Percentiles rank a stretch among this genome's conserved stretches.
phyloP scores from a whole-genome alignment of 2,888 invertebrate genomes.

The Cryptocephalus moraei region DNA sequence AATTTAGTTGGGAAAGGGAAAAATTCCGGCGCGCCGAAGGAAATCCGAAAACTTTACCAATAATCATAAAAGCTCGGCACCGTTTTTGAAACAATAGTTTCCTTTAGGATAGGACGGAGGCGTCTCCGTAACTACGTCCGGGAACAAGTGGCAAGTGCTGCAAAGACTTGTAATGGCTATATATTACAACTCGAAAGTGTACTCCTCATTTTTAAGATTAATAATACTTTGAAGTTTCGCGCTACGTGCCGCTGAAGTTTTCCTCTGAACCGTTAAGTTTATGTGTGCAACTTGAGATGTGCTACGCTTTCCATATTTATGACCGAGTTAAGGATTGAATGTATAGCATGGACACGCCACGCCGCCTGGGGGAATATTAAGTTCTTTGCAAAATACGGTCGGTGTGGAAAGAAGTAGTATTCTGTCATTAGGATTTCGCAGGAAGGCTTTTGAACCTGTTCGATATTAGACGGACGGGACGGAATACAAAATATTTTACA shows the following conservation, averaged over 20 bases:
- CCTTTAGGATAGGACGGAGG: background rate
- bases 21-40: conserved; percentile 10
- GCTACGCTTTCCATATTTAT: too few relatives aligned
- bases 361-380: too few relatives aligned
- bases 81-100: background rate
- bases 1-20: conserved; percentile 9
- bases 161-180: background rate
- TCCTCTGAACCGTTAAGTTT: too few relatives aligned
- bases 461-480: too few relatives aligned
- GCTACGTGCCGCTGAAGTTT: background rate
- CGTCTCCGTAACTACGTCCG: background rate
- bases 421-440: too few relatives aligned
- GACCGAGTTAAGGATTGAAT: too few relatives aligned
- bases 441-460: too few relatives aligned
- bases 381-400: too few relatives aligned
- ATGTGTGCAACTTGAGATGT: too few relatives aligned
- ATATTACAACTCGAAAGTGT: conserved; percentile 6
- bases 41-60: conserved; percentile 17
- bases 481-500: too few relatives aligned
- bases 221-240: conserved; percentile 16
- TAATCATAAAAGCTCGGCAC: conserved; percentile 16
- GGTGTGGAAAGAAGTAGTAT: too few relatives aligned
- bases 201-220: conserved; percentile 19
- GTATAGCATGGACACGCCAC: too few relatives aligned
- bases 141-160: background rate